Evolutionary conservation across 2,113 vertebrate genomes (phyloP).

Genomic region (Urocynchramus pylzowi): DNA sequence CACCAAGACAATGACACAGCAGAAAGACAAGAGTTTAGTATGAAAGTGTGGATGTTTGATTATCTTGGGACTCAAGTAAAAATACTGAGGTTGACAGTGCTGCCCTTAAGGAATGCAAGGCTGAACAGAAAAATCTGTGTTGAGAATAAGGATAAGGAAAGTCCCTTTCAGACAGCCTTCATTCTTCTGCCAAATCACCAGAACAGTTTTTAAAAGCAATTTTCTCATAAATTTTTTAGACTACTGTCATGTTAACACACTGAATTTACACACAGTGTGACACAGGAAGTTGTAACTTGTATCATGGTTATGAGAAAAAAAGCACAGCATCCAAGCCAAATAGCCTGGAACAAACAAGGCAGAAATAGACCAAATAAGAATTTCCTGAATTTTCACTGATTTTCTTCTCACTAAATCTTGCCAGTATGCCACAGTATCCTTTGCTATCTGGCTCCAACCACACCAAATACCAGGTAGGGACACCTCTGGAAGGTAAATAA

Average conservation of each 20-base stretch:
- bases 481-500: neutral
- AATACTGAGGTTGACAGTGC: rapidly evolving
- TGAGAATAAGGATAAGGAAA: neutral
- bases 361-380: neutral
- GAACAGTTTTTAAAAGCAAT: neutral
- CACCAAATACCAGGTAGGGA: neutral
- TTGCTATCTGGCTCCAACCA: neutral
- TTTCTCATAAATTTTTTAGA: neutral
- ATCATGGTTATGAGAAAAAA: neutral
- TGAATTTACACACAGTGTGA: neutral
- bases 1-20: neutral
- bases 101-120: neutral
- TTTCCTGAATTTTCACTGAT: neutral
- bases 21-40: neutral
- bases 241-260: neutral
- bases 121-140: neutral
- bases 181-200: neutral
- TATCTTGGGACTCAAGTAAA: neutral
- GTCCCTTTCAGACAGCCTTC: neutral
- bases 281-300: neutral
- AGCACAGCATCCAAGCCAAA: neutral
- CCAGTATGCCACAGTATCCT: neutral
- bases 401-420: neutral
- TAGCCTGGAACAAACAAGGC: neutral
- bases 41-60: neutral